Base-by-base conservation (phyloP, 2,113 vertebrate species). In the Scytalopus superciliaris region DNA sequence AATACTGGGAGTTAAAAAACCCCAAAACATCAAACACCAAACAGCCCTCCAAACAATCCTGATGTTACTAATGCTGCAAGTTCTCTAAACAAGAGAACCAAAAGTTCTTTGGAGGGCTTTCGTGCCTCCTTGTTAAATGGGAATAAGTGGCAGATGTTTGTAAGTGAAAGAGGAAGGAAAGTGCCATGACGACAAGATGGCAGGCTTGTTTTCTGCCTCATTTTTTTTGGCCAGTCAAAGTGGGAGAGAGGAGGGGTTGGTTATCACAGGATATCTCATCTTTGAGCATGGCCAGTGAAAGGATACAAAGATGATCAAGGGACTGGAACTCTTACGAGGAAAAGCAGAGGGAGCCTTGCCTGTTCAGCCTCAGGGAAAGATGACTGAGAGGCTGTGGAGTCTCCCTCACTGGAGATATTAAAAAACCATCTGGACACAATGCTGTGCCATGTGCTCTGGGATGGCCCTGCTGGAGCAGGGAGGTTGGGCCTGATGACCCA, bases 361-460 rank as follows among this genome's bases (percentile, higher is more conserved):
- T 55, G 7, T 19, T 60, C 45, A 27, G 62, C 53, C 39, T 30
- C 0, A 0, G 16, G 6, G 55, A 35, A n/a, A 76, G 39, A 12
- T 62, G n/a, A 27, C 40, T 62, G n/a, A 62, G n/a, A 30, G 30
- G 11, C 9, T n/a, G 28, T 40, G 40, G 39, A 47, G 45, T 12
- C 9, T 60, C 39, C 39, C 7, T 53, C 53, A n/a, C 33, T 7
- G 14, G 5, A 47, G 39, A 31, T 5, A 40, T 25, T 60, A 1
- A 1, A 68, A n/a, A 68, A 3, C 13, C 1, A 2, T 31, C 25
- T 49, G 40, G 30, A 83, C 21, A 18, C n/a, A 76, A 2, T 28
- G 25, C 55, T 69, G 14, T 35, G 35, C 35, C 0, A 0, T 16
- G 31, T 16, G 25, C 55, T 68, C 70, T 55, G 12, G 24, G 17